A percentile compares a stretch with the other conserved stretches of the same genome.
Conservation (phyloP, 2,797 vertebrate genomes). For the Tokudaia tokunoshimensis region DNA sequence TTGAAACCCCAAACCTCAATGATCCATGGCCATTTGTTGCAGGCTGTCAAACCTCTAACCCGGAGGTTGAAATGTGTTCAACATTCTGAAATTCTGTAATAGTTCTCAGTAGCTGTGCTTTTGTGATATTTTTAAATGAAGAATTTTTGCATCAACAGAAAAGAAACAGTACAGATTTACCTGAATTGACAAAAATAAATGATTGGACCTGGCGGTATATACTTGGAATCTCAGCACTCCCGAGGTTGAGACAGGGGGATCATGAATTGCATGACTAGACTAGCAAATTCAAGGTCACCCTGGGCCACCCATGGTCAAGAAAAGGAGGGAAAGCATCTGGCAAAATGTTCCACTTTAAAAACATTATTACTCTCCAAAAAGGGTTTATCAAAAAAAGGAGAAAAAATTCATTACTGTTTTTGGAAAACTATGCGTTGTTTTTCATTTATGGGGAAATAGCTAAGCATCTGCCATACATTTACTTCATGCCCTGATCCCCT, state of each 20-base stretch:
- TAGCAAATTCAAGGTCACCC: neutral
- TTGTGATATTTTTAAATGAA: constrained; percentile 32
- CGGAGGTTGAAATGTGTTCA: constrained; percentile 27
- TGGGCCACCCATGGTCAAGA: neutral
- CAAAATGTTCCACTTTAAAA: constrained; percentile 14
- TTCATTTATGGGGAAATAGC: constrained; percentile 37
- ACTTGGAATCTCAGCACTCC: neutral
- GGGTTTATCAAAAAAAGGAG: neutral
- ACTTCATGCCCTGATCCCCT: neutral
- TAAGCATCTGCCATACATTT: neutral
- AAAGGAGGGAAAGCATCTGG: neutral
- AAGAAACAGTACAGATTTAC: constrained; percentile 20
- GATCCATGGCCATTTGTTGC: neutral
- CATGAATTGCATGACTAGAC: neutral
- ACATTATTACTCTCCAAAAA: neutral
- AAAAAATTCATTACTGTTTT: constrained; percentile 33
- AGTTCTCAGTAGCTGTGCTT: neutral
- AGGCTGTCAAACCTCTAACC: constrained; percentile 5
- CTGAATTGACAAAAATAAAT: constrained; percentile 36
- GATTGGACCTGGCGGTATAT: neutral
- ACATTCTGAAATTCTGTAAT: constrained; percentile 8
- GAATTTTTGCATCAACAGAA: neutral
- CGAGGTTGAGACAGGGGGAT: neutral
- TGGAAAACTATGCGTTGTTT: neutral
- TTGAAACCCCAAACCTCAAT: constrained; percentile 20